phyloP scores from a whole-genome alignment of 2,113 vertebrate species.

The Callipepla californica region DNA sequence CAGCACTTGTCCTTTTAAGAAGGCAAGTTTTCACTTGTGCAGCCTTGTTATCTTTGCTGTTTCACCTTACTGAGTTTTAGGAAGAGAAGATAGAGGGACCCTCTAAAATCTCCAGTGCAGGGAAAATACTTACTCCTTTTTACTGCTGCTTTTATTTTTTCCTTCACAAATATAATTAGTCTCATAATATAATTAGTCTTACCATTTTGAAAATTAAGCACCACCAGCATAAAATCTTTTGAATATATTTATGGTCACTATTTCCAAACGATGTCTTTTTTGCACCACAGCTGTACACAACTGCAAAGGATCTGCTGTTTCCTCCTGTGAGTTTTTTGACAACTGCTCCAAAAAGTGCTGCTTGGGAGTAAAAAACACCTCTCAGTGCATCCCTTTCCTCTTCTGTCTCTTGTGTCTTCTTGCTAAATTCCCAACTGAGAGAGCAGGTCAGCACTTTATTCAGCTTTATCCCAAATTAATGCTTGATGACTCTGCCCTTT shows the following conservation, averaged over 20 bases:
- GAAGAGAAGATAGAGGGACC: not conserved
- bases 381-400: not conserved
- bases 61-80: not conserved
- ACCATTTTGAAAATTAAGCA: not conserved
- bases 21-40: not conserved
- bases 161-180: not conserved
- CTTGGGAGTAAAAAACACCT: not conserved
- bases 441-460: not conserved
- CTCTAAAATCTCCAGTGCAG: not conserved
- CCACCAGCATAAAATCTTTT: not conserved
- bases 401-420: not conserved
- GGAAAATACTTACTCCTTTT: not conserved
- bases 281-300: too few relatives aligned
- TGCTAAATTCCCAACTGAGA: not conserved
- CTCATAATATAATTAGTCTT: not conserved
- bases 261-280: not conserved
- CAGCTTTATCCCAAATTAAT: not conserved
- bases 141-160: not conserved
- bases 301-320: not conserved
- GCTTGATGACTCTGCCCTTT: not conserved
- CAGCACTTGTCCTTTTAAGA: not conserved
- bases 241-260: rapidly evolving
- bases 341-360: not conserved
- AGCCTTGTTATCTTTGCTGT: not conserved
- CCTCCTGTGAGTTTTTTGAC: not conserved